A percentile compares a stretch with the other conserved stretches of the same genome.
These are phyloP conservation scores for Himalopsyche kuldschensis DNA, from an alignment of 2,888 invertebrate species.

Conservation along the genomic window DNA sequence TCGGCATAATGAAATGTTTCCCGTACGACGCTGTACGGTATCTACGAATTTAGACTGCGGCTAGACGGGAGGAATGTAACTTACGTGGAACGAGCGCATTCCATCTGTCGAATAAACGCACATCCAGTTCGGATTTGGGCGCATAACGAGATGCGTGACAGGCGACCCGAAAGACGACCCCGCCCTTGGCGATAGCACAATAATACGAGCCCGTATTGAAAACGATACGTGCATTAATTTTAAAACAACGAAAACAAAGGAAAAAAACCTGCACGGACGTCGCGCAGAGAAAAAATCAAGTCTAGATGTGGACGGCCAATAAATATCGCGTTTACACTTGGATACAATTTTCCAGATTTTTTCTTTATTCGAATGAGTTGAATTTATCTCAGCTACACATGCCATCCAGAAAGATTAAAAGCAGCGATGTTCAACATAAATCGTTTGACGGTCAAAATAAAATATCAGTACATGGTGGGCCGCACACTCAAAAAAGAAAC, in stretches of 20 bases:
- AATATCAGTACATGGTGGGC: no score
- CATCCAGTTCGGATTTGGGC: not conserved
- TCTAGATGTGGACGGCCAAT: not conserved
- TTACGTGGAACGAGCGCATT: constrained; percentile 2
- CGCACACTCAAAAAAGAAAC: no score
- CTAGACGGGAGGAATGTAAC: constrained; percentile 9
- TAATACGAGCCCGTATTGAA: not conserved
- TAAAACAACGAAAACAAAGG: not conserved
- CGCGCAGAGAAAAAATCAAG: not conserved
- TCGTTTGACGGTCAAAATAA: no score
- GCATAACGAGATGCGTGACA: constrained; percentile 8
- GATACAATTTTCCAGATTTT: not conserved
- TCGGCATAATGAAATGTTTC: no score
- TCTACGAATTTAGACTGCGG: constrained; percentile 6
- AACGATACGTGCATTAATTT: constrained; percentile 5
- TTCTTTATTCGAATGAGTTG: not conserved
- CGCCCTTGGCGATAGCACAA: not conserved
- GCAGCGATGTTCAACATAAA: no score
- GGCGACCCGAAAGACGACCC: not conserved
- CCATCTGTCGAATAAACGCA: not conserved
- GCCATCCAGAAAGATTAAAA: no score
- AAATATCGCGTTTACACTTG: not conserved
- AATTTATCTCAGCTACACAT: not conserved
- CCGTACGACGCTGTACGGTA: not conserved
- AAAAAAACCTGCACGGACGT: not conserved